These are phyloP conservation scores for Paracentrotus lividus DNA, from an alignment of 53 echinoderm and acorn worm species.

Conservation along the genomic window DNA sequence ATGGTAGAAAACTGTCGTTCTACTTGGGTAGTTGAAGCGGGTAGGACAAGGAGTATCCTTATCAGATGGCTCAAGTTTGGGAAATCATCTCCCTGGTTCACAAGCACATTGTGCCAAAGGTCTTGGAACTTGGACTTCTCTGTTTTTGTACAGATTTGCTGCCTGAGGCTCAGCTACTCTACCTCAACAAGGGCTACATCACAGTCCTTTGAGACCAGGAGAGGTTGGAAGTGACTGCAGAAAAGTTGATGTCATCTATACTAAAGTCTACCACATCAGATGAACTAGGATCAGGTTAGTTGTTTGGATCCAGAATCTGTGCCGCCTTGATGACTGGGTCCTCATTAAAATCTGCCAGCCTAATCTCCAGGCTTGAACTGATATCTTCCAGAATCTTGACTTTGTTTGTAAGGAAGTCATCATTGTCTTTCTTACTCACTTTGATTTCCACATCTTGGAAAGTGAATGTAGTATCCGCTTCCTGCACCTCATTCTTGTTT, in stretches of 20 bases:
- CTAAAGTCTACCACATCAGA: too few relatives aligned
- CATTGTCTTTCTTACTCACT: conserved; percentile 18
- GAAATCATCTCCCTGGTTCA: conserved; percentile 32
- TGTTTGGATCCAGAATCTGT: background rate
- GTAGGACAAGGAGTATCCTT: conserved; percentile 69
- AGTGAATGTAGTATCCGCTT: background rate
- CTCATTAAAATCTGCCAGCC: background rate
- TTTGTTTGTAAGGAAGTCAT: background rate
- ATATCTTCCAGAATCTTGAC: background rate
- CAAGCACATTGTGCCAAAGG: conserved; percentile 26
- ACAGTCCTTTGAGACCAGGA: conserved; percentile 17
- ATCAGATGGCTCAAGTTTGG: conserved; percentile 71
- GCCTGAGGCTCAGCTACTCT: conserved; percentile 19
- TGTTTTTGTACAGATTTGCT: background rate
- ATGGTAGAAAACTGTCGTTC: conserved; percentile 77
- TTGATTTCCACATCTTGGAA: background rate
- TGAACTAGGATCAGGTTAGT: background rate
- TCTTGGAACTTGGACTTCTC: conserved; percentile 22
- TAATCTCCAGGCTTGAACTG: background rate
- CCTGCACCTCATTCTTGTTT: conserved; percentile 13
- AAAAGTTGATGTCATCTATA: too few relatives aligned
- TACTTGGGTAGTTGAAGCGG: conserved; percentile 73
- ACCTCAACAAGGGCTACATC: conserved; percentile 31
- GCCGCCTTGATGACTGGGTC: conserved; percentile 9
- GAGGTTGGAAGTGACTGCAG: background rate